These are phyloP conservation scores for Eupeodes luniger DNA, from an alignment of 2,888 invertebrate genomes.

Conservation along the genomic window DNA sequence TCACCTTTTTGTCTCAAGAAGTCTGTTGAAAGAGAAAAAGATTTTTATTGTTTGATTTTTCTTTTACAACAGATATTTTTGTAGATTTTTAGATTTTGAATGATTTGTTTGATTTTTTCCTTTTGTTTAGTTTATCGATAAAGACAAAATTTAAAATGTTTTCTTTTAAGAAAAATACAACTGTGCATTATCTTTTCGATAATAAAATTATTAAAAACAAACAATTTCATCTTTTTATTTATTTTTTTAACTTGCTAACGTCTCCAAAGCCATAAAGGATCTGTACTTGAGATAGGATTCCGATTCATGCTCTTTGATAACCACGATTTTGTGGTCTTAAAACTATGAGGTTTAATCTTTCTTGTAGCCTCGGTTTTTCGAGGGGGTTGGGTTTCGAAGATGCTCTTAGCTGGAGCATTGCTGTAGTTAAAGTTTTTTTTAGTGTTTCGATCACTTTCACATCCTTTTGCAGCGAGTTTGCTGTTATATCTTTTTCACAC, in stretches of 20 bases:
- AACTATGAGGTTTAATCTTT: no score
- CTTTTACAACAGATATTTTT: constrained; percentile 20
- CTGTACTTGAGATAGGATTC: no score
- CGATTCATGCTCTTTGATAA: no score
- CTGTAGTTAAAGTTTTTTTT: no score
- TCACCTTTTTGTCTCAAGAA: constrained; percentile 1
- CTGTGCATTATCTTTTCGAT: constrained; percentile 66
- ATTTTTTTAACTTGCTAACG: not conserved
- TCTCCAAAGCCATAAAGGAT: no score
- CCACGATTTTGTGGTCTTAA: no score
- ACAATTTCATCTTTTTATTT: not conserved
- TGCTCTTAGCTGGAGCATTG: no score
- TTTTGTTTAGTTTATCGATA: constrained; percentile 39
- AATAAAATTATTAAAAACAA: constrained; percentile 58
- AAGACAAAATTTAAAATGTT: constrained; percentile 53
- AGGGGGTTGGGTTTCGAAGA: no score
- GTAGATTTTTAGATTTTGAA: constrained; percentile 1
- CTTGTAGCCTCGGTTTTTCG: no score
- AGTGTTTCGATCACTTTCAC: no score
- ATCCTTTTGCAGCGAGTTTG: no score
- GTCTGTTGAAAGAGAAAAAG: constrained; percentile 43
- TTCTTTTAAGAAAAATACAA: constrained; percentile 46
- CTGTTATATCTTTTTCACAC: no score
- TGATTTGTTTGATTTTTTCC: constrained; percentile 30
- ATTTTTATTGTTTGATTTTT: constrained; percentile 55